A percentile compares a stretch with the other conserved stretches of the same genome.
Evolutionary conservation across 64 coral and sea anemone genomes (phyloP).

Genomic region (Dendronephthya gigantea): DNA sequence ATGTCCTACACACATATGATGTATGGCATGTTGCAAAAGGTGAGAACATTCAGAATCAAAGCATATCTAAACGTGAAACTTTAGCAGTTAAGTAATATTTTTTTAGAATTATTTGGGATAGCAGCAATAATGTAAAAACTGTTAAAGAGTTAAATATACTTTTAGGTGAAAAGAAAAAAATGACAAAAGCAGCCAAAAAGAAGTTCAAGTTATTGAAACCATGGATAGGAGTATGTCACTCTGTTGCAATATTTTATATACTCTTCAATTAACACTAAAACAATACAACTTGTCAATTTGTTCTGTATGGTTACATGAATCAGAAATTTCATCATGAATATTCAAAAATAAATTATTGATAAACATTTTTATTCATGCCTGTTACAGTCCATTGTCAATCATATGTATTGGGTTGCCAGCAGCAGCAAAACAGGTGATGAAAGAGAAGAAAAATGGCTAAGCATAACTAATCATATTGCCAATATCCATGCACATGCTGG

Average conservation of each 20-base stretch:
- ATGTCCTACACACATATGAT: slow-evolving; percentile 17
- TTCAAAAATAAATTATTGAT: not conserved
- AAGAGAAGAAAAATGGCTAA: slow-evolving; percentile 11
- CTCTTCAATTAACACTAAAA: not conserved
- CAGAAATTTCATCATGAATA: not conserved
- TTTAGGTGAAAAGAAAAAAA: slow-evolving; percentile 12
- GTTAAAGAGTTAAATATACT: not conserved
- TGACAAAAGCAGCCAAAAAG: not conserved
- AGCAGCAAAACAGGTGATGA: slow-evolving; percentile 17
- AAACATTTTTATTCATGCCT: not conserved
- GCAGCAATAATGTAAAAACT: too few relatives aligned
- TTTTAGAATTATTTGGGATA: too few relatives aligned
- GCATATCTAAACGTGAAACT: not conserved
- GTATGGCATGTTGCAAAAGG: slow-evolving; percentile 14
- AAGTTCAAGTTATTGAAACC: slow-evolving; percentile 9
- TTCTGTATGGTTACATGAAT: not conserved
- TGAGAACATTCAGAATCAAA: not conserved
- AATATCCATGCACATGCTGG: not conserved
- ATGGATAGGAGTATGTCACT: not conserved
- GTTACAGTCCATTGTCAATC: not conserved
- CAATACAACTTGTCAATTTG: too few relatives aligned
- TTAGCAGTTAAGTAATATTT: not conserved
- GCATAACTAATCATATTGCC: slow-evolving; percentile 7
- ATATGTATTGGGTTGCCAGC: slow-evolving; percentile 21
- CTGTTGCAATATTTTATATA: not conserved